Evolutionary conservation across 2,113 vertebrate genomes (phyloP).

Genomic region (Pterocles burchelli): DNA sequence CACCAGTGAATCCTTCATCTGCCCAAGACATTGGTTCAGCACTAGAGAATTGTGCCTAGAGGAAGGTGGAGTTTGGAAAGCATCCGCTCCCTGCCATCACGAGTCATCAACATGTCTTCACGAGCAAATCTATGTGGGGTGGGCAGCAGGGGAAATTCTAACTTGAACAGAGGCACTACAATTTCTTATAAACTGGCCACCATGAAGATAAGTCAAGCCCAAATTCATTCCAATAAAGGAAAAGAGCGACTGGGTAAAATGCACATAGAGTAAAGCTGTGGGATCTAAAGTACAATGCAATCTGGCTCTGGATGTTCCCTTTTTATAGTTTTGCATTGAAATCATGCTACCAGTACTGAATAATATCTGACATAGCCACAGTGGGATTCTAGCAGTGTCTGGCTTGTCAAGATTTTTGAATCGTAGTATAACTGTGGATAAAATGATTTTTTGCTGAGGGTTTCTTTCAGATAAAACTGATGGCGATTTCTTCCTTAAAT

Average conservation of each 20-base stretch:
- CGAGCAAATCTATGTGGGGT: background rate
- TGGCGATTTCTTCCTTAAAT: background rate
- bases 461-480: background rate
- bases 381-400: background rate
- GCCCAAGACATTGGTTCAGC: background rate
- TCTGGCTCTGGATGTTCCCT: background rate
- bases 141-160: background rate
- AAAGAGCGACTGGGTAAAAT: background rate
- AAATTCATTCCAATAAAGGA: background rate
- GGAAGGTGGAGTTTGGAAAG: background rate
- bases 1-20: background rate
- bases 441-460: background rate
- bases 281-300: background rate
- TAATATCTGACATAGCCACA: background rate
- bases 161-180: background rate
- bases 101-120: background rate
- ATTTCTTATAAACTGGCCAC: background rate
- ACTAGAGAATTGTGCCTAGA: background rate
- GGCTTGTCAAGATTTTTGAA: background rate
- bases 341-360: background rate
- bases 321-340: background rate
- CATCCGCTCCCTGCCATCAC: accelerated
- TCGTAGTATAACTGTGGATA: background rate
- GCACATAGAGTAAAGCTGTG: background rate
- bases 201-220: background rate